Evolutionary conservation across 2,113 vertebrate genomes (phyloP), one percentile per base, ranked within the genome.

Genomic region (Xiphophorus couchianus): DNA sequence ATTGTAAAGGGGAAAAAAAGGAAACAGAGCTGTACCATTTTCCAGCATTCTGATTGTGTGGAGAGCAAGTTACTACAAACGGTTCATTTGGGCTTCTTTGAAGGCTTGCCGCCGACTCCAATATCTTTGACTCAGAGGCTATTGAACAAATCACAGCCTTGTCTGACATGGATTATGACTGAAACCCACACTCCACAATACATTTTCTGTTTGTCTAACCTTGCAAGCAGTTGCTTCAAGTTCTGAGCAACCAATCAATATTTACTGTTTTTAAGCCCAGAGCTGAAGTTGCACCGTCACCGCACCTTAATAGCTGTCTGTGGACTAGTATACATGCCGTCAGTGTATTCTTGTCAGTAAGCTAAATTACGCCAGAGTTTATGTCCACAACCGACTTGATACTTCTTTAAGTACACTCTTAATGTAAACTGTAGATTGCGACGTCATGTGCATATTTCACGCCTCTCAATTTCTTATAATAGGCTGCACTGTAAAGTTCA

Each of bases 231-330:
- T 62, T 68, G 68, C 77, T 77, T 80, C 28, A 73, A 69, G 69
- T 74, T 74, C 66, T 54, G 48, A 66, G 68, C 65, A 76, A 62
- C 66, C 58, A 66, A 87, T 90, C 87, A 73, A 87, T 88, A 88
- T 90, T 87, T 89, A 80, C 71, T 78, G 75, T 78, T 84, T 81
- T 80, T 69, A 76, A 80, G 75, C 78, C 72, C 58, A 63, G 64
- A 83, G 80, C 79, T 73, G 71, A 86, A 85, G 74, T 73, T 89
- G 87, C 74, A 81, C 28, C 81, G 77, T 79, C 84, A 81, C 76
- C 74, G 82, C 65, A 87, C 70, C 62, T 77, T 88, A 85, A 87
- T 75, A 78, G 80, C 80, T 77, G 83, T 78, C 78, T 78, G 48
- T 84, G 73, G 77, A 73, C 74, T 73, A 78, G 77, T 84, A 74